Conservation (phyloP, 1,140 invertebrate species). For the Listronotus oregonensis region DNA sequence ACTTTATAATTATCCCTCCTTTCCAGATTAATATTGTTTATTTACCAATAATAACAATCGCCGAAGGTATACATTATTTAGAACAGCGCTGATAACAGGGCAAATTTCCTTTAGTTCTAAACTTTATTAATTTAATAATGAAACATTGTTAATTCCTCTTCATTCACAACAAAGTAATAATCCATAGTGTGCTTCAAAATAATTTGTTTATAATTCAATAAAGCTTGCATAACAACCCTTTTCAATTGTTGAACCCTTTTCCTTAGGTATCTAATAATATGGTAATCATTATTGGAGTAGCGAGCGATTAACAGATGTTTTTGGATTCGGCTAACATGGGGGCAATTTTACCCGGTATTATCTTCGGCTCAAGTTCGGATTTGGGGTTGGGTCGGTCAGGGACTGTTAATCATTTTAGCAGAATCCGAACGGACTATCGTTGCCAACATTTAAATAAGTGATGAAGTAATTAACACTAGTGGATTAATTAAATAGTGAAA, state of each 20-base stretch:
- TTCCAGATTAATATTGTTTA: too few species aligned
- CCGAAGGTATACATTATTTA: too few species aligned
- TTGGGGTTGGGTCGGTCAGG: constrained; percentile 13
- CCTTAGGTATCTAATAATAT: constrained; percentile 22
- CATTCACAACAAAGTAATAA: constrained; percentile 2
- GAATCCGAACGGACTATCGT: constrained; percentile 25
- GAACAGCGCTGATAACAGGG: too few species aligned
- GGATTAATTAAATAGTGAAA: constrained; percentile 4
- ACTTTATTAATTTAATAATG: too few species aligned
- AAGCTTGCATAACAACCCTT: constrained; percentile 21
- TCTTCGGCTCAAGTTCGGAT: constrained; percentile 20
- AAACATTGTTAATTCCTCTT: not conserved
- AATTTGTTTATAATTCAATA: constrained; percentile 31
- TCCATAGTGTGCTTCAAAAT: constrained; percentile 1
- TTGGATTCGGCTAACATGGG: constrained; percentile 25
- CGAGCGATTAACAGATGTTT: constrained; percentile 31
- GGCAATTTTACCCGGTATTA: constrained; percentile 17
- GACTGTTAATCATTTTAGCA: constrained; percentile 34
- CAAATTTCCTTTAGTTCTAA: too few species aligned
- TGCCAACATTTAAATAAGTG: constrained; percentile 28
- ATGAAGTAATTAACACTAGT: constrained; percentile 18
- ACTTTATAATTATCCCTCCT: too few species aligned
- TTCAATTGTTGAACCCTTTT: constrained; percentile 1
- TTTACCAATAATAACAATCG: too few species aligned
- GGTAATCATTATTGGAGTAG: constrained; percentile 24